These are phyloP conservation scores for Drosophila kepulauana DNA, from an alignment of 1,140 invertebrate species.

Conservation along the genomic window DNA sequence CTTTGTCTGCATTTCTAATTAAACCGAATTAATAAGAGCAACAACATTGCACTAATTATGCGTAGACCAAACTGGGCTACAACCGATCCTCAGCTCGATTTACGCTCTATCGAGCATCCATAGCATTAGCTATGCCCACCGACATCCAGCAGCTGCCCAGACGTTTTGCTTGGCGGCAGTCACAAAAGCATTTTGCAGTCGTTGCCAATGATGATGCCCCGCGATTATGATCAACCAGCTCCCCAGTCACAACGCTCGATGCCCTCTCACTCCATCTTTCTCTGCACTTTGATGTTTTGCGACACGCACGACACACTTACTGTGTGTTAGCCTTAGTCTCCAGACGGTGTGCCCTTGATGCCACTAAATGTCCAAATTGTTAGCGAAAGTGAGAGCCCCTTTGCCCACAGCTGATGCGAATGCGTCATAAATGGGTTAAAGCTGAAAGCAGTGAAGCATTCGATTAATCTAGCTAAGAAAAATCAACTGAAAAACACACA, in stretches of 20 bases:
- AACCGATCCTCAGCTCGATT: conserved; percentile 15
- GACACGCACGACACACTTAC: conserved; percentile 68
- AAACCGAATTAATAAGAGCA: conserved; percentile 81
- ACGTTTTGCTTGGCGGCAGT: conserved; percentile 52
- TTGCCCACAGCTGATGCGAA: neutral
- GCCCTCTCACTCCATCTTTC: conserved; percentile 5
- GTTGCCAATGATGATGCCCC: conserved; percentile 54
- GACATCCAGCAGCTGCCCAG: conserved; percentile 25
- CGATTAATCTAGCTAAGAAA: neutral
- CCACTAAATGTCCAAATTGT: conserved; percentile 40
- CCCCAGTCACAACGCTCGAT: conserved; percentile 33
- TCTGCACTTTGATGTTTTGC: conserved; percentile 65
- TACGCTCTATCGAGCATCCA: conserved; percentile 19
- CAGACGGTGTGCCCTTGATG: conserved; percentile 31
- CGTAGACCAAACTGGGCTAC: conserved; percentile 68
- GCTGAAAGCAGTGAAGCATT: neutral
- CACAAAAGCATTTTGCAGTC: conserved; percentile 68
- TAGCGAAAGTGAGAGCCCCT: conserved; percentile 31
- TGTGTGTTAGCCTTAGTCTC: conserved; percentile 25
- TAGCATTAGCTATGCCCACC: conserved; percentile 17
- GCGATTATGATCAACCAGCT: conserved; percentile 77
- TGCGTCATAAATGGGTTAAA: neutral
- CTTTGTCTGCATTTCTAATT: conserved; percentile 82
- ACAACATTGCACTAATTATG: conserved; percentile 71
- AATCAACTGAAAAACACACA: too few relatives aligned